Evolutionary conservation across 2,113 vertebrate species (phyloP).

Genomic region (Cyanistes caeruleus): DNA sequence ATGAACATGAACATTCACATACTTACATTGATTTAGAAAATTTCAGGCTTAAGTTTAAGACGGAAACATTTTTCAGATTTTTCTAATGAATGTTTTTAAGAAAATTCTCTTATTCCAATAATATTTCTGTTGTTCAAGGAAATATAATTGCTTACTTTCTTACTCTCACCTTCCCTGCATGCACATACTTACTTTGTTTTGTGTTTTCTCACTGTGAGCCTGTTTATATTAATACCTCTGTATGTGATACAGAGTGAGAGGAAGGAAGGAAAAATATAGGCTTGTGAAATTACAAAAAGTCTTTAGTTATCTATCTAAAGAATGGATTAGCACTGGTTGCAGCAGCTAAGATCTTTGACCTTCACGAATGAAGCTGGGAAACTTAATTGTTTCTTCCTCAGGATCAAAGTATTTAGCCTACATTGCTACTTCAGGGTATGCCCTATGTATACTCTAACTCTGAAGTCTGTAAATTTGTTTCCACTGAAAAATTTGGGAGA

Average conservation of each 20-base stretch:
- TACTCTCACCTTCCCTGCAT: neutral
- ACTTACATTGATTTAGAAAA: neutral
- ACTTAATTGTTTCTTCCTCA: neutral
- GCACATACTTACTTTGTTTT: neutral
- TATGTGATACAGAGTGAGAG: neutral
- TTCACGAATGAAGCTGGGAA: neutral
- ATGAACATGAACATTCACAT: neutral
- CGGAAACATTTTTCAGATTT: neutral
- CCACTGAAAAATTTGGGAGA: neutral
- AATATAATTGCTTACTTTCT: neutral
- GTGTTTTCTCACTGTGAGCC: neutral
- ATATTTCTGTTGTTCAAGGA: neutral
- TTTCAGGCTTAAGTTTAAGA: neutral
- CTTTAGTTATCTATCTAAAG: neutral
- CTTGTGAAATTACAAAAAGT: neutral
- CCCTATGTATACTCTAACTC: neutral
- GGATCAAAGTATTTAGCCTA: neutral
- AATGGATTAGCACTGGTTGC: neutral
- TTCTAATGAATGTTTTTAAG: neutral
- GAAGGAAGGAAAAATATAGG: neutral
- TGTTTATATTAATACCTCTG: neutral
- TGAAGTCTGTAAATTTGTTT: neutral
- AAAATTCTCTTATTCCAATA: neutral
- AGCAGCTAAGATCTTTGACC: neutral
- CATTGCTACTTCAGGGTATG: neutral